Evolutionary conservation across 2,113 vertebrate species (phyloP), one percentile per base, ranked within the genome.

Genomic region (Prolemur simus): DNA sequence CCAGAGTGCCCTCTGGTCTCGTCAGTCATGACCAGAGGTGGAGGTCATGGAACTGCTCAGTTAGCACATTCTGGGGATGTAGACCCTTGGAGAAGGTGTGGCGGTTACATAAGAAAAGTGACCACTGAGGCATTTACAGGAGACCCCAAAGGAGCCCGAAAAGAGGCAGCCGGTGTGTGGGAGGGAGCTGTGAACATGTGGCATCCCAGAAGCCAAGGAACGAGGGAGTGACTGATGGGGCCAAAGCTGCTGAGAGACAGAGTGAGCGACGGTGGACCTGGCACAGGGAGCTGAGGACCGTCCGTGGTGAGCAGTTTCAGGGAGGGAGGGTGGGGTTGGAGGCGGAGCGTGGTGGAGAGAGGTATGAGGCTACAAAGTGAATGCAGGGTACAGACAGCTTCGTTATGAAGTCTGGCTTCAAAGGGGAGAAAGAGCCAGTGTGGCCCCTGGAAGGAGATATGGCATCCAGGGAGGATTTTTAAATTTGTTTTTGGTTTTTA

Each of bases 141-240:
- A 76, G 37, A 56, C 20, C 12, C 11, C 5, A 39, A 52, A 71
- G 64, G 58, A 45, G 11, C 29, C 69, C n/a, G 27, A 74, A 60
- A 78, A 87, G 58, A n/a, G 27, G 34, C n/a, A 66, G 32, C 42
- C 32, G 17, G 71, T 4, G 12, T 23, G 13, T 23, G 20, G 47
- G 78, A 25, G 47, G 56, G 63, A 54, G n/a, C 74, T 23, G 20
- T 20, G 18, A 3, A 12, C 37, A 58, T 0, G 0, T 0, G 25
- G 66, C 10, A 25, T 63, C 56, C 80, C 73, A 76, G 92, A 80
- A 76, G 34, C 42, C 9, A 52, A 23, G 82, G 80, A 21, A 71
- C 60, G 29, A 34, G 68, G 29, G 6, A 21, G 2, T 17, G 37
- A 47, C 56, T n/a, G 37, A 25, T 1, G 21, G 42, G 32, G 21